Conservation (phyloP, 2,797 vertebrate genomes). For the Sarcophilus harrisii region DNA sequence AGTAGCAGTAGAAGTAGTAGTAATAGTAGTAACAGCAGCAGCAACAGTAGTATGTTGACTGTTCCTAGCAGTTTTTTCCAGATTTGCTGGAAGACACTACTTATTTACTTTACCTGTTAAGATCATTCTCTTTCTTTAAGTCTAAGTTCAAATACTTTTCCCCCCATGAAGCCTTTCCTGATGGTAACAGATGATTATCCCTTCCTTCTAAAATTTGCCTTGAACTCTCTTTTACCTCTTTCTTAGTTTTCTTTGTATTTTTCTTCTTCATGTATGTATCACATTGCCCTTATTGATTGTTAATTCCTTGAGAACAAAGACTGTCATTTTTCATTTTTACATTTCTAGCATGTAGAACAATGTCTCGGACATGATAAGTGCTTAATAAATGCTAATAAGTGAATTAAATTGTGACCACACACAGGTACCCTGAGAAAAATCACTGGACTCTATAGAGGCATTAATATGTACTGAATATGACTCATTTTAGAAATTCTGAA, state of each 20-base stretch:
- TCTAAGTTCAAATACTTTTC: neutral
- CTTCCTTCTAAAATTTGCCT: neutral
- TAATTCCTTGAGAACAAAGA: neutral
- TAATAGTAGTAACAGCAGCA: no score
- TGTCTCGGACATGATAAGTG: neutral
- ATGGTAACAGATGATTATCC: neutral
- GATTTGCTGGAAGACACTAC: neutral
- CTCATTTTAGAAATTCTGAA: neutral
- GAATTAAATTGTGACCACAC: neutral
- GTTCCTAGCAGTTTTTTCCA: neutral
- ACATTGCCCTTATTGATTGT: neutral
- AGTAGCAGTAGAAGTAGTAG: no score
- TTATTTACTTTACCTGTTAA: neutral
- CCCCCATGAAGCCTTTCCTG: neutral
- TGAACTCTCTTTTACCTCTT: neutral
- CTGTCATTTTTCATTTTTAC: neutral
- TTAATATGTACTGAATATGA: neutral
- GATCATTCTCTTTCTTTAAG: neutral
- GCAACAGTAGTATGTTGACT: neutral
- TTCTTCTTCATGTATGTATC: neutral
- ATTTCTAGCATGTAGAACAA: neutral
- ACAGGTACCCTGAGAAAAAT: neutral
- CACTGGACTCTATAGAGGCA: neutral
- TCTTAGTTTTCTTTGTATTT: neutral
- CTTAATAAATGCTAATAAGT: neutral